These are phyloP conservation scores for Pelmatolapia mariae DNA, from an alignment of 2,113 vertebrate genomes.

Conservation along the genomic window DNA sequence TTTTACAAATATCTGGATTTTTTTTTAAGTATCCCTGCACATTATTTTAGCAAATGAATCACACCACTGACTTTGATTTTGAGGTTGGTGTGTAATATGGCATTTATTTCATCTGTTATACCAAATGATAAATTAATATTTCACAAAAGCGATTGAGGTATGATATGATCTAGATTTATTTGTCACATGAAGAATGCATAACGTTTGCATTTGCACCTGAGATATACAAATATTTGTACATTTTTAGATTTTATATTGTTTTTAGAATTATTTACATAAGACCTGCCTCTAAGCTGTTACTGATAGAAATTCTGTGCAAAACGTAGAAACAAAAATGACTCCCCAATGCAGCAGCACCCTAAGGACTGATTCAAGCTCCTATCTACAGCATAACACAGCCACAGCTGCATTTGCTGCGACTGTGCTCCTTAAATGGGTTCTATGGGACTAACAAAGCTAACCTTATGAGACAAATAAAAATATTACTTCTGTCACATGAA, in stretches of 20 bases:
- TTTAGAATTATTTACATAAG: neutral
- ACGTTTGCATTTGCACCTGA: neutral
- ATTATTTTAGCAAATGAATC: neutral
- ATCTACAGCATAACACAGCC: neutral
- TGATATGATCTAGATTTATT: neutral
- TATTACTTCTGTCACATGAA: slow-evolving; percentile 34
- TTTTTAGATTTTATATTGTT: neutral
- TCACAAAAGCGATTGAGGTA: neutral
- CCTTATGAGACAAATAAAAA: neutral
- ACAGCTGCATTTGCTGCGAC: neutral
- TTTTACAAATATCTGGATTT: neutral
- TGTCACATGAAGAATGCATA: neutral
- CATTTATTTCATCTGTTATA: neutral
- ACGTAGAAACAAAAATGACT: neutral
- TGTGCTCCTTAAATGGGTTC: neutral
- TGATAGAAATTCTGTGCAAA: neutral
- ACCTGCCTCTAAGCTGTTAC: neutral
- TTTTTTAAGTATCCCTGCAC: neutral
- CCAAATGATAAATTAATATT: neutral
- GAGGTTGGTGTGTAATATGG: neutral
- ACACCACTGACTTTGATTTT: neutral
- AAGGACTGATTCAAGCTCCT: neutral
- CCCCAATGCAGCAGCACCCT: neutral
- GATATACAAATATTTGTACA: neutral
- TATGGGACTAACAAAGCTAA: neutral